A percentile compares a stretch with the other conserved stretches of the same genome.
Evolutionary conservation across 2,888 invertebrate genomes (phyloP).

Genomic region (Oxycera nigricornis): DNA sequence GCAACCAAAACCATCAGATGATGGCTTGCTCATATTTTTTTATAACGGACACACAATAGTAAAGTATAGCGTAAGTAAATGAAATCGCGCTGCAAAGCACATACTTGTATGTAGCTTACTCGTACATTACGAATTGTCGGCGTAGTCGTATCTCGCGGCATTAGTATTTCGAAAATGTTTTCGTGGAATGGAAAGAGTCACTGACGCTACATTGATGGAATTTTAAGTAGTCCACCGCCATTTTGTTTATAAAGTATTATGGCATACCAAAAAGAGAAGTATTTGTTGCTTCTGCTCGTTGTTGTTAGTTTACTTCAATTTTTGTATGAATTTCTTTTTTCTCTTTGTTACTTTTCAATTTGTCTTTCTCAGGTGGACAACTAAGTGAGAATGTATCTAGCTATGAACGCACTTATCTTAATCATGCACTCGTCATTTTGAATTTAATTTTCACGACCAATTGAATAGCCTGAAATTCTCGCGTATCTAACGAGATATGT

Average conservation of each 20-base stretch:
- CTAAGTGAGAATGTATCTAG: neutral
- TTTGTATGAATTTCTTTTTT: slow-evolving; percentile 17
- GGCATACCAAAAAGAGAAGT: slow-evolving; percentile 37
- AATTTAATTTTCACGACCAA: neutral
- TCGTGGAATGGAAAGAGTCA: slow-evolving; percentile 48
- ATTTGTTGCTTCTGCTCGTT: neutral
- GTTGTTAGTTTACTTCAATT: slow-evolving; percentile 38
- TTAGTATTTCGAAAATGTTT: slow-evolving; percentile 50
- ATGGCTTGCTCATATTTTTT: neutral
- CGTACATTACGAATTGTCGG: neutral
- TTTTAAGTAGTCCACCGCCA: slow-evolving; percentile 46
- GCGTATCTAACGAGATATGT: neutral
- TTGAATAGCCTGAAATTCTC: neutral
- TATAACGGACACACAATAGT: neutral
- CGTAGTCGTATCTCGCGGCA: slow-evolving; percentile 27
- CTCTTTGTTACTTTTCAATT: neutral
- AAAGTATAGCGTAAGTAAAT: neutral
- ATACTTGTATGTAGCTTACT: neutral
- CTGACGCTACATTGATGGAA: slow-evolving; percentile 41
- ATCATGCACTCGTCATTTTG: neutral
- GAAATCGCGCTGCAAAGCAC: neutral
- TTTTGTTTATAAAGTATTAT: slow-evolving; percentile 44
- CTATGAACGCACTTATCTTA: neutral
- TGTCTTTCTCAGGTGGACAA: slow-evolving; percentile 8
- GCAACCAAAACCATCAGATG: neutral